Evolutionary conservation across 2,797 vertebrate species (phyloP).

Genomic region (Argya squamiceps): DNA sequence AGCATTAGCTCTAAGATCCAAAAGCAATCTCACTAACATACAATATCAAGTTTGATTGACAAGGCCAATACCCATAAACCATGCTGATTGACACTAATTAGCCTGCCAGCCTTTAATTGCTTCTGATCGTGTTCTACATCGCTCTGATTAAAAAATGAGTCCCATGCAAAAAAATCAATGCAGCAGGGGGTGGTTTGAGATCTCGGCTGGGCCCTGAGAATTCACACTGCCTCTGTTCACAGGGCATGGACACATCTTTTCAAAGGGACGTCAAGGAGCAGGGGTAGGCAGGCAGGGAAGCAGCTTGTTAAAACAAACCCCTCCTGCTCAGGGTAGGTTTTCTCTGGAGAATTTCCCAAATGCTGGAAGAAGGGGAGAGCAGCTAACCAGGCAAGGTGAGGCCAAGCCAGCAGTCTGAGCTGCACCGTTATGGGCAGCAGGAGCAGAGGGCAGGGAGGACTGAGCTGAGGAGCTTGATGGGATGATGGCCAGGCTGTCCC

Average conservation of each 20-base stretch:
- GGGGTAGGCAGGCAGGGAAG: background rate
- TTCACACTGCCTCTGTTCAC: fast-evolving
- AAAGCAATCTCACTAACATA: background rate
- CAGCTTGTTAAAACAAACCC: background rate
- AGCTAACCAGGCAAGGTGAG: background rate
- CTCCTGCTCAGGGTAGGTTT: background rate
- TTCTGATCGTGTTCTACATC: constrained; percentile 46
- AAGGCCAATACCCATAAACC: constrained; percentile 4
- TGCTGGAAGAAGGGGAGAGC: background rate
- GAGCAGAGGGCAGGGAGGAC: background rate
- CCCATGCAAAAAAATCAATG: background rate
- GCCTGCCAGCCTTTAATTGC: constrained; percentile 29
- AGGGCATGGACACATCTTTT: background rate
- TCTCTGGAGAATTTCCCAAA: background rate
- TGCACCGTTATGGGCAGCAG: fast-evolving
- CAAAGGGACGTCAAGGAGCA: background rate
- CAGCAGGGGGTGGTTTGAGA: background rate
- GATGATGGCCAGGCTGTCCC: background rate
- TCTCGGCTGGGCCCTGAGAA: background rate
- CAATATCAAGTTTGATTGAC: constrained; percentile 19
- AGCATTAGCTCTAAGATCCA: background rate
- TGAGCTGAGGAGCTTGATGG: background rate
- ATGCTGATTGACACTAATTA: constrained; percentile 50
- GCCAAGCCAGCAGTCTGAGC: background rate
- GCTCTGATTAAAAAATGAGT: constrained; percentile 39